A percentile compares a stretch with the other conserved stretches of the same genome.
phyloP scores from a whole-genome alignment of 2,113 vertebrate species.

The Petrocephalus zakoni region DNA sequence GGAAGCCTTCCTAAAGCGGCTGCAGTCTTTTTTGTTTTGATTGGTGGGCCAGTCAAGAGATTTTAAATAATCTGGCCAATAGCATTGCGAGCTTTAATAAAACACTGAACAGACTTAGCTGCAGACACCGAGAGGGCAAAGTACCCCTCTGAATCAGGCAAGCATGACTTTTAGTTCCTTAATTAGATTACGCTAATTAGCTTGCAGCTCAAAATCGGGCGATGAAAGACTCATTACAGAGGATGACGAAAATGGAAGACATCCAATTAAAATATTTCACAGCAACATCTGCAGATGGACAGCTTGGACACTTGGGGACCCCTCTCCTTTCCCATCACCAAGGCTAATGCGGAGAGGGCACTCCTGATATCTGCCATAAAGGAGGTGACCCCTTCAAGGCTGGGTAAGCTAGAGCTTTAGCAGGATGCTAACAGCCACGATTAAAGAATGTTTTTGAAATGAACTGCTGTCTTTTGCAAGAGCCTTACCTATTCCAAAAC shows the following conservation, averaged over 20 bases:
- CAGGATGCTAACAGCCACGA: background rate
- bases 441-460: background rate
- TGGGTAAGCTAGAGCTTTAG: background rate
- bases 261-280: background rate
- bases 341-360: background rate
- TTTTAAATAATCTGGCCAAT: background rate
- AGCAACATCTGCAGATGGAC: background rate
- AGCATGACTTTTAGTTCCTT: background rate
- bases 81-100: background rate
- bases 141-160: background rate
- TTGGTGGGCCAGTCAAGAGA: background rate
- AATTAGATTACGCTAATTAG: conserved; percentile 6
- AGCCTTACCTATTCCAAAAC: background rate
- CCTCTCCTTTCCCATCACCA: background rate
- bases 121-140: background rate
- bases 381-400: background rate
- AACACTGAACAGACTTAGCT: background rate
- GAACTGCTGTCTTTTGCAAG: background rate
- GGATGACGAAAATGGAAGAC: background rate
- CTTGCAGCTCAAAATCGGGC: background rate
- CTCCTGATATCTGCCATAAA: background rate
- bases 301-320: background rate
- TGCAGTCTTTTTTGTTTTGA: background rate
- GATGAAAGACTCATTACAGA: background rate
- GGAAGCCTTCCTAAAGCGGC: background rate